Conservation (phyloP, 1,140 invertebrate species). For the Mamestra configurata region DNA sequence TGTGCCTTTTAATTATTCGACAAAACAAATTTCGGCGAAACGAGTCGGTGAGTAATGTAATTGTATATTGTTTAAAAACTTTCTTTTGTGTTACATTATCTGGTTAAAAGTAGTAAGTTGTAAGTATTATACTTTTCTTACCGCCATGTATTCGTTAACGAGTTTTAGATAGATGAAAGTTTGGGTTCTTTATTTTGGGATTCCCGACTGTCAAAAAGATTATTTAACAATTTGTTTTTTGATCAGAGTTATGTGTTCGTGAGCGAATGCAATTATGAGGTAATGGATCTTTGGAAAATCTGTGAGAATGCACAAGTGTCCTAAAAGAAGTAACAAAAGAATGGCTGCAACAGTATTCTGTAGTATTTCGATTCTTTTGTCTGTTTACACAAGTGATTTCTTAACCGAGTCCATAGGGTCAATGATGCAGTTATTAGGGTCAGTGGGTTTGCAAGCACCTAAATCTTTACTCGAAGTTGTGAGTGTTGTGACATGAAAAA, state of each 20-base stretch:
- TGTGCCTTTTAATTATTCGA: constrained; percentile 89
- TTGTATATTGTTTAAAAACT: constrained; percentile 52
- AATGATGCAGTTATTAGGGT: too few relatives aligned
- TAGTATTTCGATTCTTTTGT: too few relatives aligned
- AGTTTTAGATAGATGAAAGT: constrained; percentile 32
- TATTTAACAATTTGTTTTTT: constrained; percentile 3
- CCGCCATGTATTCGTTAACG: background rate
- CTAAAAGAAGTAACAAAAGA: too few relatives aligned
- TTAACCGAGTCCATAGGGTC: too few relatives aligned
- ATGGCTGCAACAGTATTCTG: too few relatives aligned
- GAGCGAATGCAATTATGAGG: background rate
- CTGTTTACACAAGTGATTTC: too few relatives aligned
- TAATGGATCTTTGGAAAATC: too few relatives aligned
- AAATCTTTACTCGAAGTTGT: too few relatives aligned
- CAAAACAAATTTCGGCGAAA: constrained; percentile 79
- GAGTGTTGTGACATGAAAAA: too few relatives aligned
- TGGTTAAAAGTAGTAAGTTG: background rate
- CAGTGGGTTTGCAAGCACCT: too few relatives aligned
- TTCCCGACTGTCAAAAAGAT: background rate
- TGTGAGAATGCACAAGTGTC: too few relatives aligned
- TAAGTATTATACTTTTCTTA: constrained; percentile 27
- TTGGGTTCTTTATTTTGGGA: background rate
- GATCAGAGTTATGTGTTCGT: background rate
- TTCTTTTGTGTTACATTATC: constrained; percentile 51
- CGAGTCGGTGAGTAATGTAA: constrained; percentile 76